Percentiles rank a stretch among this genome's conserved stretches.
Conservation (phyloP, 92 coral and sea anemone genomes). For the Muricea muricata region DNA sequence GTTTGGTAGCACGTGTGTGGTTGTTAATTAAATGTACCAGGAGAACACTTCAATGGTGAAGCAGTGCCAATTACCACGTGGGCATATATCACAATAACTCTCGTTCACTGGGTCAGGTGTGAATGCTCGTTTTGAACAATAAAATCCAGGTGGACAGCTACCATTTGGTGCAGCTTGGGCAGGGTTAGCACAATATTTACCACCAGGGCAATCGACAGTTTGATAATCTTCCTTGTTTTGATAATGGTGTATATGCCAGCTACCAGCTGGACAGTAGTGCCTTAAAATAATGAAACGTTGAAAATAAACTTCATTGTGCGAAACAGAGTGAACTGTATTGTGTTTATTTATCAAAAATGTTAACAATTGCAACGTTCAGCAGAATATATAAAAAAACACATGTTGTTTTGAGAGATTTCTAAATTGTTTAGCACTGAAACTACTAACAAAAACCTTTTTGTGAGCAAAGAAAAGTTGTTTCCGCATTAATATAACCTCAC, state of each 20-base stretch:
- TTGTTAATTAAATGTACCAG: constrained; percentile 96
- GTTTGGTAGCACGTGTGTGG: constrained; percentile 73
- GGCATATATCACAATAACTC: constrained; percentile 85
- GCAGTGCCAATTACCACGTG: constrained; percentile 86
- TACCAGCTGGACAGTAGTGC: constrained; percentile 85
- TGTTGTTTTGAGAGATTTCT: no score
- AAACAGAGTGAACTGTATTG: no score
- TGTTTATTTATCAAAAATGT: no score
- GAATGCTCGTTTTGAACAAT: constrained; percentile 83
- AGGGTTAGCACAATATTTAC: constrained; percentile 75
- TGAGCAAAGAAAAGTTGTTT: no score
- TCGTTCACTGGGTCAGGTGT: constrained; percentile 79
- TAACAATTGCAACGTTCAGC: no score
- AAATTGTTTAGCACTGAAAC: no score
- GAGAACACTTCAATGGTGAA: constrained; percentile 97
- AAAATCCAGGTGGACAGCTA: constrained; percentile 87
- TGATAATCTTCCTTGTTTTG: constrained; percentile 63
- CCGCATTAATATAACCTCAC: no score
- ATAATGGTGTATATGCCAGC: constrained; percentile 86
- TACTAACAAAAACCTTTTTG: no score
- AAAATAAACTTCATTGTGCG: not conserved
- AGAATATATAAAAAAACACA: no score
- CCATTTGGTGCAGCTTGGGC: constrained; percentile 93
- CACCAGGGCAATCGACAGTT: constrained; percentile 95
- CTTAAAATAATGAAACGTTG: constrained; percentile 38